These are phyloP conservation scores for Chrosomus eos DNA, from an alignment of 2,797 vertebrate species.

Conservation along the genomic window DNA sequence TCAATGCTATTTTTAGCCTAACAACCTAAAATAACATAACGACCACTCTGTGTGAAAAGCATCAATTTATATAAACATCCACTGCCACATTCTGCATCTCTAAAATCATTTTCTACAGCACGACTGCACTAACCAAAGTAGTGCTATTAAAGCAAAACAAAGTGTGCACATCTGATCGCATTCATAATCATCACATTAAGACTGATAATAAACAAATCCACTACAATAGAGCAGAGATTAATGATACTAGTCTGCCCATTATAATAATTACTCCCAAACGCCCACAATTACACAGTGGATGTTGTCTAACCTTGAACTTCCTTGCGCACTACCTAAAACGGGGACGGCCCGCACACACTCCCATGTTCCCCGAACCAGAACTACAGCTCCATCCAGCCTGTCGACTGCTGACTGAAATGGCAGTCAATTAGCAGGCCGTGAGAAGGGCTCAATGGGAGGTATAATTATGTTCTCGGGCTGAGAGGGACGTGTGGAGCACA, in stretches of 20 bases:
- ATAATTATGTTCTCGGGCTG: constrained; percentile 58
- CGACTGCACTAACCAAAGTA: background rate
- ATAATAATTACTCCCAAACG: constrained; percentile 41
- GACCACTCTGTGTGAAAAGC: background rate
- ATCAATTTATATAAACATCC: constrained; percentile 15
- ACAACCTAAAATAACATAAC: background rate
- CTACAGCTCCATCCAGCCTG: constrained; percentile 24
- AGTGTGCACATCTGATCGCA: constrained; percentile 38
- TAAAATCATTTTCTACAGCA: constrained; percentile 2
- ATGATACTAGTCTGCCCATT: constrained; percentile 15
- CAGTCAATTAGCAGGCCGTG: constrained; percentile 56
- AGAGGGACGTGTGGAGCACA: constrained; percentile 38
- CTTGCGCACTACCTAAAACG: background rate
- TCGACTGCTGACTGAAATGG: constrained; percentile 43
- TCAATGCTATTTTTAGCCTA: background rate
- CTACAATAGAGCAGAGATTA: constrained; percentile 38
- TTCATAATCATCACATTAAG: constrained; percentile 43
- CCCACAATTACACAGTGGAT: constrained; percentile 12
- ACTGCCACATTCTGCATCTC: background rate
- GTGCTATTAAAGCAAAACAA: constrained; percentile 24
- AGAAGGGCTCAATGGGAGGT: constrained; percentile 54
- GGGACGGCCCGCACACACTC: constrained; percentile 11
- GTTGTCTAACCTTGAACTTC: constrained; percentile 50
- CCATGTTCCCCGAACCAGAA: constrained; percentile 27
- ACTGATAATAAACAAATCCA: constrained; percentile 37